phyloP scores from a whole-genome alignment of 2,797 vertebrate species.

The Phalanger gymnotis region DNA sequence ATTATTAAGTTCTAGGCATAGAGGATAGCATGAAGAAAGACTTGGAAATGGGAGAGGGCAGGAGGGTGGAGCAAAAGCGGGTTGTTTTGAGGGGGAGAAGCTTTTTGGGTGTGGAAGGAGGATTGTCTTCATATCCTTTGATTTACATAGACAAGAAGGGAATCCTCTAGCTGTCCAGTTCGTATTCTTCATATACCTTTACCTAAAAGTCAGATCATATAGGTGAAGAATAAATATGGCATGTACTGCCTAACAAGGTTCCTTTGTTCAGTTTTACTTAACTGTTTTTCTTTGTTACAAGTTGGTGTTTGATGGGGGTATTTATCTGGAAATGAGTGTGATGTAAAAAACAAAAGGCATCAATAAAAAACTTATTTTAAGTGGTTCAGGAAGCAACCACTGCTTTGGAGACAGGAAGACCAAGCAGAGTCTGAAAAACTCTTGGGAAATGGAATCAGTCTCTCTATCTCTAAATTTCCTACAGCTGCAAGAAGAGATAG shows the following conservation, averaged over 20 bases:
- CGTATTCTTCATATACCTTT: neutral
- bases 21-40: neutral
- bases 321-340: neutral
- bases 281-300: neutral
- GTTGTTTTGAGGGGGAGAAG: neutral
- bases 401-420: slow-evolving; percentile 3
- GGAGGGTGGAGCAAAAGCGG: neutral
- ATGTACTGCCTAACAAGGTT: neutral
- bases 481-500: neutral
- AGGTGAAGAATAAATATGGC: neutral
- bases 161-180: neutral
- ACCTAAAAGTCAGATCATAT: neutral
- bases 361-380: neutral
- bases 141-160: neutral
- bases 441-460: neutral
- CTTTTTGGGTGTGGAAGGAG: neutral
- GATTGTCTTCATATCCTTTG: neutral
- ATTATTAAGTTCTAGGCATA: neutral
- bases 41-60: neutral
- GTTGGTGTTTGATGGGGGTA: neutral
- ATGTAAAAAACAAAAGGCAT: neutral
- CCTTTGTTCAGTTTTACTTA: neutral
- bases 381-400: neutral
- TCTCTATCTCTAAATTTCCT: neutral
- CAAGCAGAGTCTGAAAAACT: neutral